phyloP scores from a whole-genome alignment of 2,113 vertebrate genomes.

The Phrynocephalus versicolor region DNA sequence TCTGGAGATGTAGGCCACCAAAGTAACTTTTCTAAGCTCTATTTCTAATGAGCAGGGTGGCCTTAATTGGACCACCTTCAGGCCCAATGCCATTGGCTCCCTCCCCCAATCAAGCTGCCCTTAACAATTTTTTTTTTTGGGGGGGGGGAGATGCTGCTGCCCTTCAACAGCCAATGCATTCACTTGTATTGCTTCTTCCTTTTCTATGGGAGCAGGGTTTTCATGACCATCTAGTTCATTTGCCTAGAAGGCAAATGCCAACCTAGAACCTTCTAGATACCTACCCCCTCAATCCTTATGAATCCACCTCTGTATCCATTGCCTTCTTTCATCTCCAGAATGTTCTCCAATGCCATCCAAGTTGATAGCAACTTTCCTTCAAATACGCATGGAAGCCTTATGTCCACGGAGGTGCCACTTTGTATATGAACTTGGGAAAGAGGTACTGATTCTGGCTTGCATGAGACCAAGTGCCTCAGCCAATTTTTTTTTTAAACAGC shows the following conservation, averaged over 20 bases:
- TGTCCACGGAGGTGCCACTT: conserved; percentile 2
- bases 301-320: no score
- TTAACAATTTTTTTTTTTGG: no score
- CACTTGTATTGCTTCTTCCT: neutral
- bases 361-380: neutral
- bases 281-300: neutral
- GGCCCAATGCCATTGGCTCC: no score
- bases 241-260: neutral
- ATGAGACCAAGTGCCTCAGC: conserved; percentile 72
- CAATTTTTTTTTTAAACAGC: conserved; percentile 36
- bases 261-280: neutral
- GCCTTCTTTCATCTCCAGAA: fast-evolving
- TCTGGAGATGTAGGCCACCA: no score
- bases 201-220: neutral
- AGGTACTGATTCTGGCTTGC: conserved; percentile 45
- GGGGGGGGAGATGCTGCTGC: no score
- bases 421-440: conserved; percentile 13
- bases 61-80: no score
- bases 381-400: neutral
- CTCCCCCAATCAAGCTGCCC: no score
- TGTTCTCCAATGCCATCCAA: fast-evolving
- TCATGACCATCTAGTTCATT: neutral
- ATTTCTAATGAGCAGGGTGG: no score
- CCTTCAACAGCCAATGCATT: no score
- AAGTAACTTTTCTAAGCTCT: no score